Percentiles rank a stretch among this genome's conserved stretches.
phyloP scores from a whole-genome alignment of 1,140 invertebrate genomes.

The Nephila pilipes region DNA sequence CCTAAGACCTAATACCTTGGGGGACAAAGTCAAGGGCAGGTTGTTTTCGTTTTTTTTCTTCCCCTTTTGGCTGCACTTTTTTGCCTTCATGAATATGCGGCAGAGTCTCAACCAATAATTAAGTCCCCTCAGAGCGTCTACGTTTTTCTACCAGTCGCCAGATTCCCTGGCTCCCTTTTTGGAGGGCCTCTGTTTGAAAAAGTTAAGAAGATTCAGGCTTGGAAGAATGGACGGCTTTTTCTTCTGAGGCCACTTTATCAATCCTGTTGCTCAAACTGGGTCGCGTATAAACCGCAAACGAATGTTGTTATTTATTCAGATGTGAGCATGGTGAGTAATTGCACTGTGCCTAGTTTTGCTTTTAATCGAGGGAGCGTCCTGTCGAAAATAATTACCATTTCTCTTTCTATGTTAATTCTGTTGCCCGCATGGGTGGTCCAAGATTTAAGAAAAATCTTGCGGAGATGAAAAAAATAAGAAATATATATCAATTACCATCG shows the following conservation, averaged over 20 bases:
- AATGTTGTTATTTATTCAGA: not conserved
- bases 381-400: too few relatives aligned
- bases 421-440: too few relatives aligned
- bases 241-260: not conserved
- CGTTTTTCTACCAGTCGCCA: conserved; percentile 36
- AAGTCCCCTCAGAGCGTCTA: conserved; percentile 39
- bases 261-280: not conserved
- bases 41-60: not conserved
- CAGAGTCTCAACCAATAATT: conserved; percentile 73
- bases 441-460: too few relatives aligned
- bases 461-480: too few relatives aligned
- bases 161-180: conserved; percentile 12
- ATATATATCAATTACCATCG: too few relatives aligned
- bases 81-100: conserved; percentile 73
- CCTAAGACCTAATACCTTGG: conserved; percentile 47
- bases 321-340: not conserved
- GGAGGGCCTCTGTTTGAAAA: not conserved
- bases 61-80: not conserved
- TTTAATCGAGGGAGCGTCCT: too few relatives aligned
- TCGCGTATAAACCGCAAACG: not conserved
- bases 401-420: too few relatives aligned
- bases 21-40: conserved; percentile 71
- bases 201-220: not conserved
- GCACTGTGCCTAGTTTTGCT: not conserved
- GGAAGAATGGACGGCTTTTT: not conserved